Conservation (phyloP, 64 coral and sea anemone genomes). For the Porites australiensis region DNA sequence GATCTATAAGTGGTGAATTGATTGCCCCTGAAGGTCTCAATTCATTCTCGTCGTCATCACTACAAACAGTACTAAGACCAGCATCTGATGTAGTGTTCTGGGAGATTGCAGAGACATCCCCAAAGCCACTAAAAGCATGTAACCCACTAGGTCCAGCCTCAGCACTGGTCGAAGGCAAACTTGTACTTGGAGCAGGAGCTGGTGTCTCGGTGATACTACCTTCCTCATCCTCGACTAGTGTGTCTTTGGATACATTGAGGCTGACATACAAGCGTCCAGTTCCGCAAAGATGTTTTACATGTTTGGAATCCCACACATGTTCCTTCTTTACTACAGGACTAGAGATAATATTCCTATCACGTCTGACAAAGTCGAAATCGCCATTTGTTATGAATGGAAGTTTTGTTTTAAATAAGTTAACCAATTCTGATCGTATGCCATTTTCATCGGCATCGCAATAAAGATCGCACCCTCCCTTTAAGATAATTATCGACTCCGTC, state of each 20-base stretch:
- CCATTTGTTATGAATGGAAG: neutral
- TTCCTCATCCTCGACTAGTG: too few relatives aligned
- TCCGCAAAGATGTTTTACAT: constrained; percentile 64
- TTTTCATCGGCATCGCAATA: constrained; percentile 32
- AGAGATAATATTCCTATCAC: constrained; percentile 34
- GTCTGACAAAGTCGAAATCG: constrained; percentile 58
- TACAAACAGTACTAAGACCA: too few relatives aligned
- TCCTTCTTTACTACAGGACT: constrained; percentile 41
- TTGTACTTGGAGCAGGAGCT: too few relatives aligned
- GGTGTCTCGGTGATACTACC: neutral
- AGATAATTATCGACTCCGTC: constrained; percentile 39
- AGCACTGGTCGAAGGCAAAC: too few relatives aligned
- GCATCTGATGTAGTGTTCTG: too few relatives aligned
- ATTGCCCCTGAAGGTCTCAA: constrained; percentile 30
- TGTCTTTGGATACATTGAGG: constrained; percentile 48
- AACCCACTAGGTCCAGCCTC: too few relatives aligned
- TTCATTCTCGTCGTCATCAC: constrained; percentile 34
- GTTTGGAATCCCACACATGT: constrained; percentile 54
- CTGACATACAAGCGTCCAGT: constrained; percentile 37
- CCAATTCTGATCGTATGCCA: constrained; percentile 35
- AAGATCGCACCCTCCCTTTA: constrained; percentile 63
- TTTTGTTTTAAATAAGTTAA: constrained; percentile 18
- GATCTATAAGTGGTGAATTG: constrained; percentile 8
- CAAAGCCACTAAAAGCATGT: too few relatives aligned
- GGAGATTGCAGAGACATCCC: too few relatives aligned